Evolutionary conservation across 2,113 vertebrate genomes (phyloP), one percentile per base, ranked within the genome.

Genomic region (Cinclus cinclus): DNA sequence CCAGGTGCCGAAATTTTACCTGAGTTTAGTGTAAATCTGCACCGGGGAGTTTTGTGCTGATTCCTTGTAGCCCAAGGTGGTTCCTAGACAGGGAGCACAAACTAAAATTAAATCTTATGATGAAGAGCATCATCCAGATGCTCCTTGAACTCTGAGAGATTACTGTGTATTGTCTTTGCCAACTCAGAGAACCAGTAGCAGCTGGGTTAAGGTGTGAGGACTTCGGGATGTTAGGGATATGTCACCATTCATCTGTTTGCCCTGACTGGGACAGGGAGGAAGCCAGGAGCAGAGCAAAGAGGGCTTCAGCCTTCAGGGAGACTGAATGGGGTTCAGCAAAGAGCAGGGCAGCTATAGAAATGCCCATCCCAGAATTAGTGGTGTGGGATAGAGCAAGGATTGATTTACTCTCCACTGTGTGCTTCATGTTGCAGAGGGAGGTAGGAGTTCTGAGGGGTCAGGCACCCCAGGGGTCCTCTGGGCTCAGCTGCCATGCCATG

Each of bases 381-480:
- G 13, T 59, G 18, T 37, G 24, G 24, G n/a, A 33, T 49, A 47
- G 20, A 31, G 39, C 5, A 3, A 69, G 37, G 19, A 11, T 42
- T 63, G 17, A 63, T 83, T 70, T 50, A 18, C 35, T 64, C 46
- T 41, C 35, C 22, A 25, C 18, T 4, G 0, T 55, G 49, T 3
- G 2, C 7, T 50, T 55, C 7, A 1, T 5, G 2, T 46, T 55
- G 56, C 56, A 70, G 30, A 56, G 47, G 63, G 42, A 84, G n/a
- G n/a, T 37, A n/a, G 64, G 37, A 71, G 27, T 60, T 18, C 19
- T 0, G 0, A 20, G n/a, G 41, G 8, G 16, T 49, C 0, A 0
- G 35, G 46, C 33, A 62, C 73, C 30, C 56, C 42, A 22, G 46
- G 78, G 23, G 20, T 80, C 25, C 47, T 62, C 41, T 56, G 56